phyloP scores from a whole-genome alignment of 2,797 vertebrate genomes.

The Xiphophorus birchmanni region DNA sequence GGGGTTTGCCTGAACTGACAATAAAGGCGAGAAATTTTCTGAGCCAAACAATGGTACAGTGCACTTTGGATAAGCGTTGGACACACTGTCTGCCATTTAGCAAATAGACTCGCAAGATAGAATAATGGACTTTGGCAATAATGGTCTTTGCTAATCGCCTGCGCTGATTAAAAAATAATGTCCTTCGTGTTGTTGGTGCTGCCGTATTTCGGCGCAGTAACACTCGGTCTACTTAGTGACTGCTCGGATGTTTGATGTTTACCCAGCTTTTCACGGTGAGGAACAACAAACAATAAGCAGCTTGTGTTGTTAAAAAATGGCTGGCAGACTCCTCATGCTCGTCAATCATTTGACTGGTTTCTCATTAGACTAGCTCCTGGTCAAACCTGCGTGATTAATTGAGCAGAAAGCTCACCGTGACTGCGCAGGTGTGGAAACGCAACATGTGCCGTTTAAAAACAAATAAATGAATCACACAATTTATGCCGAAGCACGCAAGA shows the following conservation, averaged over 20 bases:
- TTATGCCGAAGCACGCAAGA: not conserved
- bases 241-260: constrained; percentile 57
- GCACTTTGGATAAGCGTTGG: constrained; percentile 79
- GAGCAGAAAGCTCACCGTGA: constrained; percentile 54
- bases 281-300: constrained; percentile 72
- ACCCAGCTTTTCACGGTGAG: constrained; percentile 65
- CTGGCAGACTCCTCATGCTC: constrained; percentile 62
- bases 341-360: constrained; percentile 75
- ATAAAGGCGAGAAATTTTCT: constrained; percentile 77
- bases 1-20: constrained; percentile 81
- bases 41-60: constrained; percentile 81
- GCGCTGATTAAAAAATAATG: constrained; percentile 76
- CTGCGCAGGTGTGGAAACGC: constrained; percentile 66
- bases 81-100: constrained; percentile 76
- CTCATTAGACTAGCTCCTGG: constrained; percentile 70
- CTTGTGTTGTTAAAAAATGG: constrained; percentile 64
- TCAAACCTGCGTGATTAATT: constrained; percentile 74
- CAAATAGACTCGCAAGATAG: constrained; percentile 72
- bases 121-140: constrained; percentile 75
- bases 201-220: constrained; percentile 40
- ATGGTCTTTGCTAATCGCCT: constrained; percentile 70
- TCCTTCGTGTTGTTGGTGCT: constrained; percentile 48
- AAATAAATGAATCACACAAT: not conserved
- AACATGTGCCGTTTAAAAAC: constrained; percentile 52
- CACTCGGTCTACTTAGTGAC: constrained; percentile 49